Evolutionary conservation across 2,888 invertebrate species (phyloP), one percentile per base, ranked within the genome.

Genomic region (Rhagonycha fulva): DNA sequence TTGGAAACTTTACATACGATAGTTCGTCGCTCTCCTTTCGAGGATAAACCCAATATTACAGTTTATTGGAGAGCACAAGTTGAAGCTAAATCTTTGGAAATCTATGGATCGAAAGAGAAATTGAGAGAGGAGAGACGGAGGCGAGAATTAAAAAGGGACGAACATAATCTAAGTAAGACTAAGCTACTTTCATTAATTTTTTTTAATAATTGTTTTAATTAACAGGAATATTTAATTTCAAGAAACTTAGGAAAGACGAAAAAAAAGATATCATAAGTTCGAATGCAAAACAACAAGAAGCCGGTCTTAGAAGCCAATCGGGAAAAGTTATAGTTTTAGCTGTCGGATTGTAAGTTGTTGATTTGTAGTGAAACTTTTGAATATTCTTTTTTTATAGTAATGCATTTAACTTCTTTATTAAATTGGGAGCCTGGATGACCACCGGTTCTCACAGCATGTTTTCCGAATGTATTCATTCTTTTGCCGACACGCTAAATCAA

Each of bases 371-470:
- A 1, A 47, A 47, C 47, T 47, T 47, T 24, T 24, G 24, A 66
- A 66, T 26, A 62, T 14, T 19, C 32, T 68, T 76, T 2, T 32
- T 30, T 91, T 91, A 74, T 89, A 97, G 97, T 87, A 99, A 99
- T 88, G 94, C 94, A 19, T 92, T 94, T 76, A 98, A 98, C 89
- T 96, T 95, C 87, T 84, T 96, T 4, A 94, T 96, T 82, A 99
- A 99, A 89, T 88, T 95, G 4, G 91, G 94, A 82, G 98, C 97
- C 0, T 99, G 98, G 98, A 85, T 94, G 68, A 94, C 95, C 86
- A 98, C 98, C 12, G 98, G 98, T 30, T 99, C 99, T 0, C 98
- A 98, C 85, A 97, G 97, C 86, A 93, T 99, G 92, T 99, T 99
- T 87, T 96, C 99, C 0, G 98, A 98, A 88, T 94, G 95, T 81